Base-by-base conservation (phyloP, 1,140 invertebrate species). In the Semibalanus balanoides region DNA sequence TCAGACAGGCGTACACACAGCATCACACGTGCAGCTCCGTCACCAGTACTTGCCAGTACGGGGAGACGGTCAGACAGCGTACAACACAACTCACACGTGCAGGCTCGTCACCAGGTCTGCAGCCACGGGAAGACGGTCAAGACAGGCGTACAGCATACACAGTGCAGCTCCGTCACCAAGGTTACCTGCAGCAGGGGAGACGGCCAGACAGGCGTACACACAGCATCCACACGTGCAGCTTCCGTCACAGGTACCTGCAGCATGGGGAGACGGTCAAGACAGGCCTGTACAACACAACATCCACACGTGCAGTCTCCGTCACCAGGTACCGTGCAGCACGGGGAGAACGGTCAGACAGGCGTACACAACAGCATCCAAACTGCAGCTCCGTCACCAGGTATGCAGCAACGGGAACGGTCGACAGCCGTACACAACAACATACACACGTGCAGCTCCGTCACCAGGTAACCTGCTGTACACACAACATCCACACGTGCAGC, bases 81-180 rank as follows among this genome's bases (percentile, higher is more conserved):
- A 89, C 86, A 81, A n/a, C 90, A 84, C 17, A 94, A 79, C 85
- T 88, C 93, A 93, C 95, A 94, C 86, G 83, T 95, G 92, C 28
- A 95, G 83, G 83, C 94, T 92, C 1, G 91, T 93, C 28, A 81
- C 74, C 75, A 79, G 43, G 74, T 79, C 69, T 70, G 25, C 9
- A 7, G 22, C 7, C n/a, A n/a, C n/a, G 25, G n/a, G 3, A 7
- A 25, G 9, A n/a, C n/a, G n/a, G n/a, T n/a, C n/a, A n/a, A n/a
- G n/a, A n/a, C n/a, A 11, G n/a, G n/a, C n/a, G n/a, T n/a, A n/a
- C n/a, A 94, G 79, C 85, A 95, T 88, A 93, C 93, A 95, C 94
- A 86, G 83, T 95, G 92, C 28, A 95, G 83, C 83, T 94, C 92
- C 1, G 91, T 93, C n/a, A 25, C 81, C 74, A 74, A 79, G 43